phyloP scores from a whole-genome alignment of 1,140 invertebrate species.

The Triops longicaudatus region DNA sequence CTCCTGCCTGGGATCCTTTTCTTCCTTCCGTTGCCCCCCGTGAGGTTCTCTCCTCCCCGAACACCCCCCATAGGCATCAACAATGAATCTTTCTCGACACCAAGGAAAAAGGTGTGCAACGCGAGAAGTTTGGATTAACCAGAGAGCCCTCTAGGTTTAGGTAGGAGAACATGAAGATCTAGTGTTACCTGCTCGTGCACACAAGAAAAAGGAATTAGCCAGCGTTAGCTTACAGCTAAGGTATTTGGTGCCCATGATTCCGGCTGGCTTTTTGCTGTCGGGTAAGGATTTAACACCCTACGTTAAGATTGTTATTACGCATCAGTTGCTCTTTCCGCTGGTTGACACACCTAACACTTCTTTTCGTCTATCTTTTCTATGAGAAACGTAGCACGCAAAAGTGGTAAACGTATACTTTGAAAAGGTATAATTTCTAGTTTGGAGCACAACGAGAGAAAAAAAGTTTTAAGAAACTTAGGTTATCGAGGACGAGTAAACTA shows the following conservation, averaged over 20 bases:
- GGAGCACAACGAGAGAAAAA: too few relatives aligned
- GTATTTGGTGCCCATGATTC: not conserved
- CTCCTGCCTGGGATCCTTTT: not conserved
- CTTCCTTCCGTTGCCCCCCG: not conserved
- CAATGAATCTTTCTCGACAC: not conserved
- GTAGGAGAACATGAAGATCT: not conserved
- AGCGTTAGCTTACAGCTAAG: not conserved
- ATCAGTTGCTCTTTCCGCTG: not conserved
- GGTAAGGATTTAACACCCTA: not conserved
- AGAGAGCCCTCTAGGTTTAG: not conserved
- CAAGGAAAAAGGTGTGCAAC: not conserved
- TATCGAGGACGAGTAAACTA: too few relatives aligned
- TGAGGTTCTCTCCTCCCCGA: not conserved
- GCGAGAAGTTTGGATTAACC: not conserved
- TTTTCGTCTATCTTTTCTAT: not conserved
- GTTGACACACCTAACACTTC: not conserved
- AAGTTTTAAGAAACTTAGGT: too few relatives aligned
- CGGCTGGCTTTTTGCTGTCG: not conserved
- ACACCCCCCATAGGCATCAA: not conserved
- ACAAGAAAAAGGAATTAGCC: not conserved
- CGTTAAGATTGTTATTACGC: not conserved
- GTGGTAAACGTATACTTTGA: too few relatives aligned
- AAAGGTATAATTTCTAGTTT: too few relatives aligned
- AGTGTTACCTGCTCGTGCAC: not conserved
- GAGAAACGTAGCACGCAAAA: not conserved